These are phyloP conservation scores for Ascidia mentula DNA, from an alignment of 23 tunicate genomes.

Conservation along the genomic window DNA sequence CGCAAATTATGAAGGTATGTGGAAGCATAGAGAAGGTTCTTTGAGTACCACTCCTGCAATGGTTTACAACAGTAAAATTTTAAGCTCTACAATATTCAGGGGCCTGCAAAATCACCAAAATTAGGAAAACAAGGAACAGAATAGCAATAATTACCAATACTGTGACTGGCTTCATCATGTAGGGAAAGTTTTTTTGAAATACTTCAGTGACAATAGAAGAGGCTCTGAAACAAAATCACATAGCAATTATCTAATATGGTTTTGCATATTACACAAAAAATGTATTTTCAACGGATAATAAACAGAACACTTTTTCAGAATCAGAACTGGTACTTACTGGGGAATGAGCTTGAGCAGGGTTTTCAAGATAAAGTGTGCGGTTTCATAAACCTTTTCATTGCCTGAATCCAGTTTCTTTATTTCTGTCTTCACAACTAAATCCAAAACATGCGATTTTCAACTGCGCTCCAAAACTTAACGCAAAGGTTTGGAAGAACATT, in stretches of 20 bases:
- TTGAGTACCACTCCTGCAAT: constrained; percentile 27
- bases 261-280: too few species aligned
- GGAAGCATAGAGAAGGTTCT: constrained; percentile 43
- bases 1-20: constrained; percentile 46
- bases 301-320: too few species aligned
- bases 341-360: constrained; percentile 53
- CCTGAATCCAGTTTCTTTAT: not conserved
- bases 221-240: constrained; percentile 9
- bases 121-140: not conserved
- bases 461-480: too few species aligned
- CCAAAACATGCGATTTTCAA: not conserved
- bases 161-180: constrained; percentile 31
- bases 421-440: not conserved
- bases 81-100: not conserved
- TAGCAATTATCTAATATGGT: too few species aligned
- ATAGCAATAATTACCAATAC: constrained; percentile 31
- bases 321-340: too few species aligned
- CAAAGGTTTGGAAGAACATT: too few species aligned
- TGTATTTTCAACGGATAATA: too few species aligned
- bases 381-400: constrained; percentile 5
- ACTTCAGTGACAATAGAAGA: not conserved
- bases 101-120: not conserved
- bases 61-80: not conserved
- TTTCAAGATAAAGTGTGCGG: constrained; percentile 36
- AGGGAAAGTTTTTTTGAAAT: constrained; percentile 27